phyloP scores from a whole-genome alignment of 2,888 invertebrate species.

The Craniophora ligustri region DNA sequence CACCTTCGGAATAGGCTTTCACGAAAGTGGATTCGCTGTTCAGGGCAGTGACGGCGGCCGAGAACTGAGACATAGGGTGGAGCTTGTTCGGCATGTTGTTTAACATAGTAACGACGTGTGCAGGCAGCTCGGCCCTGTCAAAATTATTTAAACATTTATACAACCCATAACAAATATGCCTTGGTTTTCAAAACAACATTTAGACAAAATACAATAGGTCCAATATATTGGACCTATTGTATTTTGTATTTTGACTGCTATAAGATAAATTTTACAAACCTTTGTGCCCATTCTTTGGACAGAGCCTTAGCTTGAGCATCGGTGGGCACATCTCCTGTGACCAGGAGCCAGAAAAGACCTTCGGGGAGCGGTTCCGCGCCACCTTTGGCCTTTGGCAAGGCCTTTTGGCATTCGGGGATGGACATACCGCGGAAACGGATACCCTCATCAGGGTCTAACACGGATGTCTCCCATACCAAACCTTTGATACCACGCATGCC shows the following conservation, averaged over 20 bases:
- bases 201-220: neutral
- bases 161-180: neutral
- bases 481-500: slow-evolving; percentile 99
- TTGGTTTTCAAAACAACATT: neutral
- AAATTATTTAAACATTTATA: neutral
- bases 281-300: slow-evolving; percentile 94
- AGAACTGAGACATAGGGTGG: slow-evolving; percentile 98
- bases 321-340: slow-evolving; percentile 93
- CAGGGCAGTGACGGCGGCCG: slow-evolving; percentile 96
- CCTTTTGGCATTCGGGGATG: slow-evolving; percentile 94
- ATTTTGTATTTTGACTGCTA: neutral
- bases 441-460: slow-evolving; percentile 98
- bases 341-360: slow-evolving; percentile 93
- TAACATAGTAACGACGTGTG: slow-evolving; percentile 97
- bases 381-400: slow-evolving; percentile 91
- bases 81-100: slow-evolving; percentile 96
- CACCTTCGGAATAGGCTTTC: slow-evolving; percentile 96
- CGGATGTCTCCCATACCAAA: slow-evolving; percentile 98
- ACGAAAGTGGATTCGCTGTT: slow-evolving; percentile 98
- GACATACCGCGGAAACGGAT: slow-evolving; percentile 98
- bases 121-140: slow-evolving; percentile 94
- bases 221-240: neutral
- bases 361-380: slow-evolving; percentile 93
- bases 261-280: slow-evolving; percentile 60
- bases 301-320: slow-evolving; percentile 91